Conservation (phyloP, 2,113 vertebrate species). For the Acinonyx jubatus region DNA sequence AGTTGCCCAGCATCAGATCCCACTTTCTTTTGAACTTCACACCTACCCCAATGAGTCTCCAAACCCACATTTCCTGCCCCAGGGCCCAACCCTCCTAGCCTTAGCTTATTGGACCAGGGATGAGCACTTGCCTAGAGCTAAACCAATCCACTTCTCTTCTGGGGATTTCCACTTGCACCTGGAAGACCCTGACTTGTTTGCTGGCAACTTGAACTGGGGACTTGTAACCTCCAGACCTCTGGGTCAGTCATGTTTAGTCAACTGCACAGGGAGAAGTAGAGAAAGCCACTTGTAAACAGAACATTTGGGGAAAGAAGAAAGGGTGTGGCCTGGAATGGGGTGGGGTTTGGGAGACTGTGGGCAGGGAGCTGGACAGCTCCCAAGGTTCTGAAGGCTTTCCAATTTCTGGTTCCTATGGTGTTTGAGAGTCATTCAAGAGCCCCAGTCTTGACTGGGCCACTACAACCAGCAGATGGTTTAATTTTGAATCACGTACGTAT, state of each 20-base stretch:
- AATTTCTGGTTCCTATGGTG: background rate
- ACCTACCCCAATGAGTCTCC: background rate
- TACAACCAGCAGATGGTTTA: background rate
- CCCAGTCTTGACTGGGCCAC: background rate
- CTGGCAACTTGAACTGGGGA: background rate
- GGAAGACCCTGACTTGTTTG: conserved; percentile 8
- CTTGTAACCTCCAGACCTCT: background rate
- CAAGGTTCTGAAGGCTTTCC: background rate
- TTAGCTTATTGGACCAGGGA: background rate
- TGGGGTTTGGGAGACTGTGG: accelerated
- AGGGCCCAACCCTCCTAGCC: background rate
- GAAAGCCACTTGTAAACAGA: background rate
- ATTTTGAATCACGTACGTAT: background rate
- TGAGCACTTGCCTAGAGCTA: background rate
- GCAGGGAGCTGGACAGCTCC: background rate
- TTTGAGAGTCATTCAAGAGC: background rate
- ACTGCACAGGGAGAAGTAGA: background rate
- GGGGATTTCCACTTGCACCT: background rate
- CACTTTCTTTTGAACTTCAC: background rate
- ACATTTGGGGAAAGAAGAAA: background rate
- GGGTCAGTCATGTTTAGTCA: background rate
- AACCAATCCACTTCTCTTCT: background rate
- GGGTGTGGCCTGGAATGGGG: background rate
- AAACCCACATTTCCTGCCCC: background rate
- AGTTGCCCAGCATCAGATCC: background rate